Percentiles rank a stretch among this genome's conserved stretches.
Conservation (phyloP, 2,888 invertebrate genomes). For the Parapristionchus giblindavisi region DNA sequence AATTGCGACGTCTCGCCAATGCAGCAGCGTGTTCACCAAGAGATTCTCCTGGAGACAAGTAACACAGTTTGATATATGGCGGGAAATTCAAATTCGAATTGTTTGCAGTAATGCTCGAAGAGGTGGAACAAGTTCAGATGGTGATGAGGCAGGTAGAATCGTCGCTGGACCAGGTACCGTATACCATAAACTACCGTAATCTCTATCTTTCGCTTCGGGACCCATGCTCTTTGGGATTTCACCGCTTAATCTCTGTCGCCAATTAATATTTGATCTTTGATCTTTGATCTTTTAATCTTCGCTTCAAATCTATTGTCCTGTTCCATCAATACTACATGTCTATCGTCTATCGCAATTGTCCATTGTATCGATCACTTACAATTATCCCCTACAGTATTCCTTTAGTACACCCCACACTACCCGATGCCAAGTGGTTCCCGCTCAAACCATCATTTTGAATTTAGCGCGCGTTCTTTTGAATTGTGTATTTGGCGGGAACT, state of each 20-base stretch:
- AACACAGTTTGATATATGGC: background rate
- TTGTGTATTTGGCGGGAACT: background rate
- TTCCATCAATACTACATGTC: too few relatives aligned
- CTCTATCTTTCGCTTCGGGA: constrained; percentile 5
- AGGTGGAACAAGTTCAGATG: constrained; percentile 39
- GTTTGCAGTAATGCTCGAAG: constrained; percentile 17
- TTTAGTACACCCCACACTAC: background rate
- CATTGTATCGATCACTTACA: constrained; percentile 6
- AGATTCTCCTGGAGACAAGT: constrained; percentile 25
- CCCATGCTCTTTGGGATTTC: background rate
- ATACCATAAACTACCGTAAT: too few relatives aligned
- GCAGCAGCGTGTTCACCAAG: constrained; percentile 24
- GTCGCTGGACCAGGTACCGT: constrained; percentile 68
- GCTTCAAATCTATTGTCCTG: too few relatives aligned
- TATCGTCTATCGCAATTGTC: background rate
- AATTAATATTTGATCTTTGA: background rate
- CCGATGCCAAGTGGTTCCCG: background rate
- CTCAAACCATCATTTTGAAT: background rate
- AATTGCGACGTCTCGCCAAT: constrained; percentile 23
- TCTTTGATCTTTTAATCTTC: background rate
- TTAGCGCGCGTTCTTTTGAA: background rate
- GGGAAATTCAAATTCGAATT: background rate
- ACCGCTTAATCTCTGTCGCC: constrained; percentile 13
- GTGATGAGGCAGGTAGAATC: constrained; percentile 65
- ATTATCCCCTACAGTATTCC: background rate